Evolutionary conservation across 2,888 invertebrate genomes (phyloP), one percentile per base, ranked within the genome.

Genomic region (Sussaba pulchella): DNA sequence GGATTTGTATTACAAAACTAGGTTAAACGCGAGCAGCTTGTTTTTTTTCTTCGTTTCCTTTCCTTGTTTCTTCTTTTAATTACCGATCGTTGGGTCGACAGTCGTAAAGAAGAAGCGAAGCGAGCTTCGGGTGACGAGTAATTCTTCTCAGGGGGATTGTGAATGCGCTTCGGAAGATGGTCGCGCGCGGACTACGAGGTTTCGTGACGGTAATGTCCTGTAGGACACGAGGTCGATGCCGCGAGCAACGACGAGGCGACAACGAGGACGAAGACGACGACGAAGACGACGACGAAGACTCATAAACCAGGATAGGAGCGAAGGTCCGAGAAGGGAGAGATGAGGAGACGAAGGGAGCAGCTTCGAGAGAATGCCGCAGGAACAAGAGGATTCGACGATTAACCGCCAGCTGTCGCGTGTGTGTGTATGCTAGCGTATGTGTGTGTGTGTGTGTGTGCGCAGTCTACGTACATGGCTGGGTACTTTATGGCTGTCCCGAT

Each of bases 381-480:
- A 74, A 66, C 47, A 57, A 74, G 66, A 66, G 71, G 50, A 75
- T 31, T 71, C 75, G 75, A 74, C 61, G 71, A 75, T 66, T 61
- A 75, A 71, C 79, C 79, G 75, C 79, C 79, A 80, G 66, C 64
- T 31, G n/a, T n/a, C n/a, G n/a, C n/a, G n/a, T n/a, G n/a, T n/a
- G n/a, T n/a, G n/a, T n/a, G n/a, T n/a, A n/a, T n/a, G n/a, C n/a
- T n/a, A n/a, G n/a, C n/a, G n/a, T n/a, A n/a, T n/a, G n/a, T n/a
- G n/a, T n/a, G n/a, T n/a, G n/a, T n/a, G n/a, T n/a, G n/a, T n/a
- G n/a, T 31, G 57, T 57, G 57, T 57, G 69, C 59, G 67, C 52
- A 64, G 54, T 70, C 59, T 52, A 50, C 59, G 71, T 74, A 74
- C 79, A 71, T 61, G 70, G 54, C 75, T 71, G 9, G 31, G 71